Conservation (phyloP, 2,888 invertebrate species). For the Apodemia hepburni region DNA sequence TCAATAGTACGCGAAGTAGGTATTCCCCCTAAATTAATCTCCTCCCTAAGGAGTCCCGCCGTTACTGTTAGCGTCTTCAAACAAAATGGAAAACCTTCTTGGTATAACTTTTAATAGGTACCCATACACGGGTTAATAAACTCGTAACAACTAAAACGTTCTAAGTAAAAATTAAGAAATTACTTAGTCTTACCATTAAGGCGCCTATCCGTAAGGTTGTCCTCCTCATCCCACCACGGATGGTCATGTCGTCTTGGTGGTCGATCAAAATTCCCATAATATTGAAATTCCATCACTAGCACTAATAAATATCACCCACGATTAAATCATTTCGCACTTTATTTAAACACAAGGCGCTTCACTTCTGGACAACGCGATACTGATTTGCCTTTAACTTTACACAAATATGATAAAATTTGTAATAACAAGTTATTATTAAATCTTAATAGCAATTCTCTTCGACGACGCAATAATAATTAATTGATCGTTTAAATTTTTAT, state of each 20-base stretch:
- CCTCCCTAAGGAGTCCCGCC: too few relatives aligned
- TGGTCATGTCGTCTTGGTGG: conserved; percentile 55
- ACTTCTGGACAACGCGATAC: conserved; percentile 55
- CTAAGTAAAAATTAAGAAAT: background rate
- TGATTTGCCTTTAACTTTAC: conserved; percentile 59
- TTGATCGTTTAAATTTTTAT: background rate
- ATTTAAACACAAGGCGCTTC: conserved; percentile 47
- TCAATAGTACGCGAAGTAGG: too few relatives aligned
- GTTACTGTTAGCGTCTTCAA: too few relatives aligned
- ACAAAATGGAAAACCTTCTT: too few relatives aligned
- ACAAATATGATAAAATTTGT: conserved; percentile 58
- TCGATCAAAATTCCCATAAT: conserved; percentile 63
- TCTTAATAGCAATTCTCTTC: conserved; percentile 20
- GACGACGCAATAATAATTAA: conserved; percentile 13
- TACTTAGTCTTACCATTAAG: conserved; percentile 54
- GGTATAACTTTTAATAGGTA: too few relatives aligned
- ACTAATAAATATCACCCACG: conserved; percentile 23
- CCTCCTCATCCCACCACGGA: conserved; percentile 73
- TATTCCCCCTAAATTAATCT: too few relatives aligned
- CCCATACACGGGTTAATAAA: too few relatives aligned
- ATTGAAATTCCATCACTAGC: conserved; percentile 65
- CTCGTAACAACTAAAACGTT: background rate
- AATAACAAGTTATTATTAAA: conserved; percentile 48
- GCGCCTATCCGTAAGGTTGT: conserved; percentile 63
- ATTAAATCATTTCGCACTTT: conserved; percentile 15